Evolutionary conservation across 2,113 vertebrate species (phyloP).

Genomic region (Forbesichthys agassizii): DNA sequence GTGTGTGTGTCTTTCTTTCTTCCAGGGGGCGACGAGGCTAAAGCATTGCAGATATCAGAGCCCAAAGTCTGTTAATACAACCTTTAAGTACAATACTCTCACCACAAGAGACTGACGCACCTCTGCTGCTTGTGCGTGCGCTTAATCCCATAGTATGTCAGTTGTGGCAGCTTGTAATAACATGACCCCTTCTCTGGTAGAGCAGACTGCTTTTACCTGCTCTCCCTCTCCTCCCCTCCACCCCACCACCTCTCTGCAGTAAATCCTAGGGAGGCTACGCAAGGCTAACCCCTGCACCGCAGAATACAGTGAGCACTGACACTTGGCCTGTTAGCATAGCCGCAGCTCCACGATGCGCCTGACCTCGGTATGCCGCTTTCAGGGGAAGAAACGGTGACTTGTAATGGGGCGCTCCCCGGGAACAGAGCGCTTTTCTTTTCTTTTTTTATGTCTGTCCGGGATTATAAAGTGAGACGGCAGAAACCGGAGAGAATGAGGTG

Average conservation of each 20-base stretch:
- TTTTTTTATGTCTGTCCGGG: not conserved
- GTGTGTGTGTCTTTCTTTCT: not conserved
- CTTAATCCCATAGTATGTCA: slow-evolving; percentile 44
- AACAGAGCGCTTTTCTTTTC: not conserved
- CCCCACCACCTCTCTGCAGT: slow-evolving; percentile 14
- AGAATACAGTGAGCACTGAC: not conserved
- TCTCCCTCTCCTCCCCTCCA: slow-evolving; percentile 9
- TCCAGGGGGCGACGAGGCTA: slow-evolving; percentile 6
- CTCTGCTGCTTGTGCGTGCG: slow-evolving; percentile 12
- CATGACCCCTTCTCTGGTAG: slow-evolving; percentile 33
- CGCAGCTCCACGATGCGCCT: slow-evolving; percentile 1
- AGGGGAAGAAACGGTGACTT: not conserved
- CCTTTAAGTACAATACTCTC: slow-evolving; percentile 12
- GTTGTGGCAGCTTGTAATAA: slow-evolving; percentile 49
- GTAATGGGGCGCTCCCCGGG: not conserved
- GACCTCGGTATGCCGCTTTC: not conserved
- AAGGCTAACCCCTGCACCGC: not conserved
- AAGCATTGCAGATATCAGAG: slow-evolving; percentile 27
- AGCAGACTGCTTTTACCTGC: slow-evolving; percentile 41
- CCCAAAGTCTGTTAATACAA: slow-evolving; percentile 27
- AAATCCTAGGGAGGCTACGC: slow-evolving; percentile 38
- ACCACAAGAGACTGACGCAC: not conserved
- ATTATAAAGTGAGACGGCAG: not conserved
- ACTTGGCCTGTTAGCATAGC: slow-evolving; percentile 11
- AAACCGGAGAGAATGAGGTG: not conserved